Evolutionary conservation across 2,888 invertebrate genomes (phyloP).

Genomic region (Heliconius sara): DNA sequence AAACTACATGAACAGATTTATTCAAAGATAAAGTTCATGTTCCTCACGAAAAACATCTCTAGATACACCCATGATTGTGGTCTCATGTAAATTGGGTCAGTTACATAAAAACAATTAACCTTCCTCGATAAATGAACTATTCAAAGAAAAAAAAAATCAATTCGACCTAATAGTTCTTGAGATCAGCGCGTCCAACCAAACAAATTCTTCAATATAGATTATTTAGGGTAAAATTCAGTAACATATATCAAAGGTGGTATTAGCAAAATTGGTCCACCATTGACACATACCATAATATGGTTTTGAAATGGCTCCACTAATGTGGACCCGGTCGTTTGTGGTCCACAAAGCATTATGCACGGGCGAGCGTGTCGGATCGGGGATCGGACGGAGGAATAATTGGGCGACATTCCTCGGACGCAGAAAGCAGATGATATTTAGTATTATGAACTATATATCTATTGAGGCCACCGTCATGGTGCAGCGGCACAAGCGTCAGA

Average conservation of each 20-base stretch:
- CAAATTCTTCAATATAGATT: too few species aligned
- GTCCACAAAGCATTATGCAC: constrained; percentile 38
- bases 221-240: background rate
- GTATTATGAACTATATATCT: background rate
- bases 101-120: background rate
- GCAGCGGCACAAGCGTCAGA: too few species aligned
- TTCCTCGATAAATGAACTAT: background rate
- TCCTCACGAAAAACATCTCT: too few species aligned
- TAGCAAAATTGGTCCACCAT: constrained; percentile 2
- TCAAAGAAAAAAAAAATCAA: too few species aligned
- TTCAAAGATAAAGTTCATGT: too few species aligned
- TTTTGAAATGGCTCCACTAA: background rate
- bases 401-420: constrained; percentile 69
- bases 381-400: constrained; percentile 56
- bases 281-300: constrained; percentile 8
- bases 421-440: constrained; percentile 16
- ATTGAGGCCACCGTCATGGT: too few species aligned
- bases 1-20: too few species aligned
- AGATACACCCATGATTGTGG: too few species aligned
- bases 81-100: background rate
- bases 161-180: background rate
- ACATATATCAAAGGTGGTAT: background rate
- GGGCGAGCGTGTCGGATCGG: constrained; percentile 43
- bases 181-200: background rate
- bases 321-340: constrained; percentile 10